Evolutionary conservation across 2,888 invertebrate genomes (phyloP).

Genomic region (Tetropium fuscum): DNA sequence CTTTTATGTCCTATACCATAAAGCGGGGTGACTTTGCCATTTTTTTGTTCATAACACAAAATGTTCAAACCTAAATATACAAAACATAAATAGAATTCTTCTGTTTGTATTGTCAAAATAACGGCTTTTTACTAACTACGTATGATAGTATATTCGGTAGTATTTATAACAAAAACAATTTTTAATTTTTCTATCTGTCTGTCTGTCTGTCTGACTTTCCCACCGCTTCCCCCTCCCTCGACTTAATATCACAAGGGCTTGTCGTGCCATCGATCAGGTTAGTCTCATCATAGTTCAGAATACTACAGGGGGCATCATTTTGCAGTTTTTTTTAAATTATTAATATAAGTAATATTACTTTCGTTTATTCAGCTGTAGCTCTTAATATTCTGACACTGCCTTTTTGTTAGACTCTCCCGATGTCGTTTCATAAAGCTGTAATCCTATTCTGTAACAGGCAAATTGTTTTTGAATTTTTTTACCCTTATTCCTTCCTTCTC

Average conservation of each 20-base stretch:
- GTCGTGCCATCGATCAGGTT: not conserved
- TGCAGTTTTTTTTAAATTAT: not conserved
- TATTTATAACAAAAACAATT: too few species aligned
- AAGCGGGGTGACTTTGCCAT: not conserved
- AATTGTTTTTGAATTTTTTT: not conserved
- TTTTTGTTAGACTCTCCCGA: not conserved
- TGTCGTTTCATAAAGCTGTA: not conserved
- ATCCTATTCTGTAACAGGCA: too few species aligned
- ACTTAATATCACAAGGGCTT: too few species aligned
- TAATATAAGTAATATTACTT: not conserved
- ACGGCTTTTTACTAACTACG: too few species aligned
- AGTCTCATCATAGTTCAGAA: not conserved
- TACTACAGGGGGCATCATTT: not conserved
- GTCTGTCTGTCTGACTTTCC: too few species aligned
- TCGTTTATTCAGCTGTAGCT: not conserved
- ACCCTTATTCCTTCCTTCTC: not conserved
- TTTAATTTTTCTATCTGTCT: too few species aligned
- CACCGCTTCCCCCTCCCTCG: too few species aligned
- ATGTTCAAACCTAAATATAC: not conserved
- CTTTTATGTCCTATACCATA: too few species aligned
- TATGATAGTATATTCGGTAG: too few species aligned
- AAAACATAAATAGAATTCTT: not conserved
- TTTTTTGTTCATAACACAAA: not conserved
- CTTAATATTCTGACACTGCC: constrained; percentile 3
- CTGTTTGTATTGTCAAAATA: too few species aligned